A percentile compares a stretch with the other conserved stretches of the same genome.
phyloP scores from a whole-genome alignment of 2,113 vertebrate species.

The Oncorhynchus mykiss region DNA sequence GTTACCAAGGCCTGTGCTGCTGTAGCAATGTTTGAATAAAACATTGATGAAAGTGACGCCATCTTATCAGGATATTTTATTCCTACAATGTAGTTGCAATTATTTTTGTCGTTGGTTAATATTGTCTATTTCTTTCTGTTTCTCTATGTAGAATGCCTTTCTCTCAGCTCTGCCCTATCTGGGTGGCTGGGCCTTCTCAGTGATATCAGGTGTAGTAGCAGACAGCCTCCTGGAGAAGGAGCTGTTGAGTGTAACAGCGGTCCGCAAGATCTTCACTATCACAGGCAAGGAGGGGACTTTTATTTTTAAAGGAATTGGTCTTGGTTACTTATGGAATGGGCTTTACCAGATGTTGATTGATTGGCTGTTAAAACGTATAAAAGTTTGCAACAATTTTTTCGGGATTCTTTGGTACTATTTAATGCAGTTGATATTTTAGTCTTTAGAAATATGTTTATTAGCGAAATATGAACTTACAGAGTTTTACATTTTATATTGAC shows the following conservation, averaged over 20 bases:
- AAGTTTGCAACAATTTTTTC: too few relatives aligned
- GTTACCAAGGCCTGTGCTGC: too few relatives aligned
- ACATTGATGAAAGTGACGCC: not conserved
- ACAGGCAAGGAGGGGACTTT: constrained; percentile 57
- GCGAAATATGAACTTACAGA: too few relatives aligned
- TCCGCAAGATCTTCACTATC: constrained; percentile 78
- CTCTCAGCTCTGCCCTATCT: constrained; percentile 76
- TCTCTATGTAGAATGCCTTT: constrained; percentile 65
- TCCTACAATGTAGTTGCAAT: not conserved
- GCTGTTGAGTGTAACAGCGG: constrained; percentile 59
- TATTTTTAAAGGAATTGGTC: not conserved
- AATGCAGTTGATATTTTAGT: not conserved
- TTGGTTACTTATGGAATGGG: not conserved
- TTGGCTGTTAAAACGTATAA: too few relatives aligned
- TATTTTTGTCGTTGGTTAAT: not conserved
- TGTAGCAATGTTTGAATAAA: too few relatives aligned
- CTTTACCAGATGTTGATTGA: too few relatives aligned
- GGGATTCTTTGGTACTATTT: too few relatives aligned
- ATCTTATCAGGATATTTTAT: not conserved
- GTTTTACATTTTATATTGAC: too few relatives aligned
- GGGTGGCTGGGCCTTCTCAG: constrained; percentile 54
- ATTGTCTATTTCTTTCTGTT: constrained; percentile 5
- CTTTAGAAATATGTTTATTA: not conserved
- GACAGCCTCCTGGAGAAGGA: constrained; percentile 71
- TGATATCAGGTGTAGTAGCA: constrained; percentile 61